Evolutionary conservation across 2,888 invertebrate genomes (phyloP).

Genomic region (Ceriagrion tenellum): DNA sequence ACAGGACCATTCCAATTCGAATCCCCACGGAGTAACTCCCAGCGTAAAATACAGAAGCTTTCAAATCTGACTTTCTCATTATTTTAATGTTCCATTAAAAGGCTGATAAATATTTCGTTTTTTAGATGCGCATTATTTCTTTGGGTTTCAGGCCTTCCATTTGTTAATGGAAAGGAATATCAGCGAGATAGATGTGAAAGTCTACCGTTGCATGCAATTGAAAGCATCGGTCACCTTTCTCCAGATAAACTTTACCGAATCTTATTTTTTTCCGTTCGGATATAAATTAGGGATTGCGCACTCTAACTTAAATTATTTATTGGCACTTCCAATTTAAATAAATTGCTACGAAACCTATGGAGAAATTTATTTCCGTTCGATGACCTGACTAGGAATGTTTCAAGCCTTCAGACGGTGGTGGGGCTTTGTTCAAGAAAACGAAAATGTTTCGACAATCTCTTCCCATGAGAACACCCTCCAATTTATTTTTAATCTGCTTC

Average conservation of each 20-base stretch:
- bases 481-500: too few species aligned
- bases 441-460: too few species aligned
- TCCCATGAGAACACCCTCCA: too few species aligned
- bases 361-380: too few species aligned
- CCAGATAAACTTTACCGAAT: not conserved
- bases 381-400: too few species aligned
- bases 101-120: slow-evolving; percentile 8
- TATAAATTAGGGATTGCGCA: not conserved
- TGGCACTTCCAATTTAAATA: too few species aligned
- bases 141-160: not conserved
- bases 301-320: not conserved
- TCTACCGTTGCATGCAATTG: not conserved
- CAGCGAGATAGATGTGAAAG: not conserved
- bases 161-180: slow-evolving; percentile 3
- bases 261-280: not conserved
- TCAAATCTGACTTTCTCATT: not conserved
- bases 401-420: too few species aligned
- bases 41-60: not conserved
- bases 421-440: too few species aligned
- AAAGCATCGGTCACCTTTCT: not conserved
- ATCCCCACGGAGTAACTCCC: not conserved
- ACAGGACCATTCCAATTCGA: not conserved
- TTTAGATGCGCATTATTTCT: not conserved
- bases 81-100: slow-evolving; percentile 16
- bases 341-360: too few species aligned